A percentile compares a stretch with the other conserved stretches of the same genome.
Conservation (phyloP, 2,113 vertebrate genomes). For the Hippolais icterina region DNA sequence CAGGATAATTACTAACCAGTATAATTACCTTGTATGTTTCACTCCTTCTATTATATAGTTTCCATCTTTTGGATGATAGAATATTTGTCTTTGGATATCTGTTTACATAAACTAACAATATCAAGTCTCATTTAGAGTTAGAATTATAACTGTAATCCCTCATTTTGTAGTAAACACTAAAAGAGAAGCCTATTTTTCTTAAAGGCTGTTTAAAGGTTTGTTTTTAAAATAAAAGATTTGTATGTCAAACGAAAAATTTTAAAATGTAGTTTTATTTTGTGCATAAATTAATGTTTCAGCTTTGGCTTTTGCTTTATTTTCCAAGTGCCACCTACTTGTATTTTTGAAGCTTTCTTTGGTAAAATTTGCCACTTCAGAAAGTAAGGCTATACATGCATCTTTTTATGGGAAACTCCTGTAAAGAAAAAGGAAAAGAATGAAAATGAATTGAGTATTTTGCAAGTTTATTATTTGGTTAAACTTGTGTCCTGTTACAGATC, state of each 20-base stretch:
- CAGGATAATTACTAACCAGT: background rate
- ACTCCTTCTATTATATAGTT: background rate
- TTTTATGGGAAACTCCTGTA: background rate
- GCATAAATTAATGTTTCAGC: background rate
- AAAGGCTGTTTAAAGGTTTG: background rate
- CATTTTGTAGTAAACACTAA: background rate
- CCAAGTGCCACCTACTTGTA: background rate
- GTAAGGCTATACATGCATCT: background rate
- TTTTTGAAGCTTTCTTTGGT: background rate
- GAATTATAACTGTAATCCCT: background rate
- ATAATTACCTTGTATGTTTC: background rate
- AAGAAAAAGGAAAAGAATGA: background rate
- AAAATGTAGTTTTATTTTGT: background rate
- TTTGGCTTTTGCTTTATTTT: background rate
- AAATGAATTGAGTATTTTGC: background rate
- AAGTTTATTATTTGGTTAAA: background rate
- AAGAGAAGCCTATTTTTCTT: background rate
- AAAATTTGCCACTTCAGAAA: background rate
- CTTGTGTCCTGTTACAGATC: background rate
- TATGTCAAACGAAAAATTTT: background rate
- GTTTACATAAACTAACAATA: background rate
- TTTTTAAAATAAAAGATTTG: background rate
- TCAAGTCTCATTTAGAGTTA: background rate
- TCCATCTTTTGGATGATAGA: background rate
- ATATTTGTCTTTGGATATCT: background rate